phyloP scores from a whole-genome alignment of 2,797 vertebrate species.

The Artibeus lituratus region DNA sequence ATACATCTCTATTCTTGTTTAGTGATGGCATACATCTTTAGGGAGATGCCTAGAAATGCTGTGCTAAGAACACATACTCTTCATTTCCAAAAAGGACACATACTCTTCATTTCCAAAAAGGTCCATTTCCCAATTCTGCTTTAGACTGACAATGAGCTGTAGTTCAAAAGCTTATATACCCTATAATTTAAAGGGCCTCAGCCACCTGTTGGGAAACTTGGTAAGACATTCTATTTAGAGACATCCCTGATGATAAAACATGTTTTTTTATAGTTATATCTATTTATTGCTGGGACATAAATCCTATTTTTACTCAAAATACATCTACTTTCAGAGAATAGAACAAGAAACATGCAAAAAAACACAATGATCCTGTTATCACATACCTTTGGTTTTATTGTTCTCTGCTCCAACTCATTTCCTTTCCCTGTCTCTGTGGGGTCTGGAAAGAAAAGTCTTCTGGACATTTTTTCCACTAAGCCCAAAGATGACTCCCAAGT shows the following conservation, averaged over 20 bases:
- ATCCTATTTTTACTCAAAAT: constrained; percentile 70
- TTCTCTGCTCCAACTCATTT: constrained; percentile 28
- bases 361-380: constrained; percentile 56
- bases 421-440: constrained; percentile 32
- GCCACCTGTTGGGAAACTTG: constrained; percentile 64
- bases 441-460: constrained; percentile 4
- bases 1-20: not conserved
- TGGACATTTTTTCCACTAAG: not conserved
- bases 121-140: constrained; percentile 51
- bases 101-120: constrained; percentile 34
- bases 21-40: constrained; percentile 23
- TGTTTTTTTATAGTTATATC: constrained; percentile 74
- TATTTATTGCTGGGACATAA: constrained; percentile 72
- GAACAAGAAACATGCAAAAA: constrained; percentile 55
- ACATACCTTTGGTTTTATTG: constrained; percentile 63
- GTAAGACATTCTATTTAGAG: constrained; percentile 77
- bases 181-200: constrained; percentile 69
- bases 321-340: constrained; percentile 70
- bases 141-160: constrained; percentile 58
- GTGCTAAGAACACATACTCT: not conserved
- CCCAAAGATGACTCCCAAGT: not conserved
- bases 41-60: constrained; percentile 44
- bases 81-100: constrained; percentile 40
- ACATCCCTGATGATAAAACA: constrained; percentile 73
- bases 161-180: constrained; percentile 67